Conservation (phyloP, 2,888 invertebrate genomes). For the Keiferia lycopersicella region DNA sequence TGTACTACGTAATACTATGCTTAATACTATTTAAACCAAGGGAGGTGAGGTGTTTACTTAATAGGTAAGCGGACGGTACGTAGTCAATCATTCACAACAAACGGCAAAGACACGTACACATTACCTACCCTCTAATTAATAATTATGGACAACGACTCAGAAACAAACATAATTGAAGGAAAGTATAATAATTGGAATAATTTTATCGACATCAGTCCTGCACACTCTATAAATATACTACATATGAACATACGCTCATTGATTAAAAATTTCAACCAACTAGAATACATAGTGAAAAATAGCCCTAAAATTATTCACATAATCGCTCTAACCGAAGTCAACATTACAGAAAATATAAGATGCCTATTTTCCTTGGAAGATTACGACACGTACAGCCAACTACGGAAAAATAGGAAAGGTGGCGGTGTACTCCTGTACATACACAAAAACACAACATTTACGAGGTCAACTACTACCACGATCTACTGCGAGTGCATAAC, state of each 20-base stretch:
- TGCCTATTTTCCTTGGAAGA: conserved; percentile 21
- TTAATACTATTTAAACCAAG: too few species aligned
- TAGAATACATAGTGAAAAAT: conserved; percentile 30
- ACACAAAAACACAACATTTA: conserved; percentile 24
- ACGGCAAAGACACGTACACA: not conserved
- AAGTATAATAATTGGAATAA: conserved; percentile 6
- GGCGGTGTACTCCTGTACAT: conserved; percentile 28
- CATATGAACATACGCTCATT: conserved; percentile 27
- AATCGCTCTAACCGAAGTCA: conserved; percentile 31
- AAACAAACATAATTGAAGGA: not conserved
- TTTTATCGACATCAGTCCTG: not conserved
- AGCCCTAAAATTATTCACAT: conserved; percentile 25
- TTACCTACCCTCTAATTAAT: not conserved
- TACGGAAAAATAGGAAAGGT: conserved; percentile 27
- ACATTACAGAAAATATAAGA: conserved; percentile 24
- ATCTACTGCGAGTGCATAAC: conserved; percentile 23
- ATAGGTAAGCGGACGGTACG: not conserved
- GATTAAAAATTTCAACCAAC: conserved; percentile 30
- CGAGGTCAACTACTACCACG: not conserved
- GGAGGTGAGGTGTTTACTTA: too few species aligned
- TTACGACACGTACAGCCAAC: conserved; percentile 28
- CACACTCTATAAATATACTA: not conserved
- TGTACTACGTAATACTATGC: too few species aligned
- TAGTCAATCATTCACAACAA: not conserved
- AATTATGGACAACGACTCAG: not conserved